phyloP scores from a whole-genome alignment of 1,140 invertebrate genomes.

The Forficula auricularia region DNA sequence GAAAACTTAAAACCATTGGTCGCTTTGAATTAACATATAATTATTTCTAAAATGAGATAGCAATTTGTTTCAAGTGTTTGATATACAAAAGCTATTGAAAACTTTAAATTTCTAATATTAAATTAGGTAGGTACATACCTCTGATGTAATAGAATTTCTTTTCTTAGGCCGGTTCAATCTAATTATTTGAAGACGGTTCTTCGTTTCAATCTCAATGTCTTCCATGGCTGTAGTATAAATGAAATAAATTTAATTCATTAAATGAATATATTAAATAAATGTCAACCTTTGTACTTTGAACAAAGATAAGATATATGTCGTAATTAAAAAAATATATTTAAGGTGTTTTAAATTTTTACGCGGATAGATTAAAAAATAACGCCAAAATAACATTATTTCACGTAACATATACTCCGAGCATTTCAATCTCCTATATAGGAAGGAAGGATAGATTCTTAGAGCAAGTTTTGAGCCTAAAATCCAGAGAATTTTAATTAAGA shows the following conservation, averaged over 20 bases:
- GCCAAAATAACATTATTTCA: neutral
- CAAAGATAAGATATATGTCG: neutral
- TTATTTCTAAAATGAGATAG: constrained; percentile 3
- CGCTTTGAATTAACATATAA: constrained; percentile 50
- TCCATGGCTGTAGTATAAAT: neutral
- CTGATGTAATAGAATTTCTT: constrained; percentile 56
- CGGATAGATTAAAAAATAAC: neutral
- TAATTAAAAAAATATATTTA: neutral
- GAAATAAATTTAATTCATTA: neutral
- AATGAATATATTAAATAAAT: neutral
- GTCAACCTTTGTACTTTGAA: neutral
- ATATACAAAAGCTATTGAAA: neutral
- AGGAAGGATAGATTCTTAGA: no score
- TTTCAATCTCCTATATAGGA: no score
- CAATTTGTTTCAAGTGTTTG: constrained; percentile 1
- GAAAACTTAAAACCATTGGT: constrained; percentile 44
- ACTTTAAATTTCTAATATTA: constrained; percentile 1
- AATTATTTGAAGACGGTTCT: constrained; percentile 41
- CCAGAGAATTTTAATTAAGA: no score
- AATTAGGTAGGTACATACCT: constrained; percentile 21
- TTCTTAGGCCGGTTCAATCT: constrained; percentile 51
- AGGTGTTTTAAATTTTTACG: neutral
- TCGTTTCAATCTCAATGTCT: constrained; percentile 12
- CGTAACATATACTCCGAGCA: no score
- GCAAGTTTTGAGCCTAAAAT: no score